Conservation (phyloP, 2,113 vertebrate species). For the Apistogramma diplotaenia region DNA sequence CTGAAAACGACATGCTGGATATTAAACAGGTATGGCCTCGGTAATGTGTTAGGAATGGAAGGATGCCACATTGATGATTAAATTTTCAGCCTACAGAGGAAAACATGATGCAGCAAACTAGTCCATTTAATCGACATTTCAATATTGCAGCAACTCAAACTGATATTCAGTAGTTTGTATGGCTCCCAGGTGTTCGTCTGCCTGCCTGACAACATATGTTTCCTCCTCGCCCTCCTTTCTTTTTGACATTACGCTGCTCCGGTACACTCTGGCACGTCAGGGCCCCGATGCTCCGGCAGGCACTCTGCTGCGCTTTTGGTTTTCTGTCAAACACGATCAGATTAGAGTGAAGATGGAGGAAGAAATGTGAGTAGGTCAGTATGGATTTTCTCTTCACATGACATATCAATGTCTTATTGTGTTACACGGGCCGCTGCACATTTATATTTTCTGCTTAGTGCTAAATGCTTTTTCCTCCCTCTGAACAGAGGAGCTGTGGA, state of each 20-base stretch:
- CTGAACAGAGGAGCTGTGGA: neutral
- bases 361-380: neutral
- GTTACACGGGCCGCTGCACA: neutral
- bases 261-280: constrained; percentile 18
- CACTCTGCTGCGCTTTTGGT: constrained; percentile 11
- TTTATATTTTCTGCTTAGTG: neutral
- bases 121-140: no score
- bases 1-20: no score
- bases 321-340: constrained; percentile 8
- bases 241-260: constrained; percentile 1
- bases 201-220: no score
- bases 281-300: neutral
- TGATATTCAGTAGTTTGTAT: no score
- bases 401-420: neutral
- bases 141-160: no score
- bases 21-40: no score
- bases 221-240: neutral
- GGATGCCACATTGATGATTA: no score
- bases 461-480: no score
- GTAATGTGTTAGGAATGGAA: no score
- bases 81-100: no score
- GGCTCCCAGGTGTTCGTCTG: no score
- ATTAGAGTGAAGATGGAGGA: neutral
- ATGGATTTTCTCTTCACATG: neutral
- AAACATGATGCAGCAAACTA: no score